Evolutionary conservation across 2,113 vertebrate species (phyloP).

Genomic region (Crotophaga sulcirostris): DNA sequence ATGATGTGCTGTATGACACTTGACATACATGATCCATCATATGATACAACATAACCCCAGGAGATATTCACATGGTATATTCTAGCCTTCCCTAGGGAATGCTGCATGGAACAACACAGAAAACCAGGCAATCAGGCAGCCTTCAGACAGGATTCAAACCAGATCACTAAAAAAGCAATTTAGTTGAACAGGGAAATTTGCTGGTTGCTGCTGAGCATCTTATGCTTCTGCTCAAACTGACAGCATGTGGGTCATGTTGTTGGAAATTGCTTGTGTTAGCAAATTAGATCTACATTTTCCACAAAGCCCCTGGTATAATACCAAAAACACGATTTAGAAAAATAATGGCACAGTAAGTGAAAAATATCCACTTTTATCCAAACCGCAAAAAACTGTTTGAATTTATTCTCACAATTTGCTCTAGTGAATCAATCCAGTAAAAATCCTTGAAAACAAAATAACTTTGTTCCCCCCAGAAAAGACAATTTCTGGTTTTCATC

Average conservation of each 20-base stretch:
- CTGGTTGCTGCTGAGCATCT: neutral
- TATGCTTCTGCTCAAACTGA: neutral
- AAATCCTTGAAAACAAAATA: neutral
- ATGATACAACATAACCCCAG: neutral
- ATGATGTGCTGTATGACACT: too few species aligned
- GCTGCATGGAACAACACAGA: neutral
- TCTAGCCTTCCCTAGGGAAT: neutral
- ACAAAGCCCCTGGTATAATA: neutral
- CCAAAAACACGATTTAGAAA: neutral
- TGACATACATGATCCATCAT: neutral
- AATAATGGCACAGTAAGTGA: neutral
- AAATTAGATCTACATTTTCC: neutral
- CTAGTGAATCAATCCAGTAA: neutral
- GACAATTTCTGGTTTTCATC: neutral
- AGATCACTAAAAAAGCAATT: neutral
- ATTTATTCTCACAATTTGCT: neutral
- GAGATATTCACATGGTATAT: neutral
- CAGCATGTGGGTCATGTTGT: neutral
- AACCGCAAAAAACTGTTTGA: neutral
- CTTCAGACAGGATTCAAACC: neutral
- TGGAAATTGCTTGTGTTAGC: neutral
- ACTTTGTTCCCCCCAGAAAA: neutral
- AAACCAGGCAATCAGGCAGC: neutral
- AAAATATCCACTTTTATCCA: neutral
- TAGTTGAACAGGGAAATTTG: neutral